Evolutionary conservation across 1,140 invertebrate genomes (phyloP).

Genomic region (Carposina sasakii): DNA sequence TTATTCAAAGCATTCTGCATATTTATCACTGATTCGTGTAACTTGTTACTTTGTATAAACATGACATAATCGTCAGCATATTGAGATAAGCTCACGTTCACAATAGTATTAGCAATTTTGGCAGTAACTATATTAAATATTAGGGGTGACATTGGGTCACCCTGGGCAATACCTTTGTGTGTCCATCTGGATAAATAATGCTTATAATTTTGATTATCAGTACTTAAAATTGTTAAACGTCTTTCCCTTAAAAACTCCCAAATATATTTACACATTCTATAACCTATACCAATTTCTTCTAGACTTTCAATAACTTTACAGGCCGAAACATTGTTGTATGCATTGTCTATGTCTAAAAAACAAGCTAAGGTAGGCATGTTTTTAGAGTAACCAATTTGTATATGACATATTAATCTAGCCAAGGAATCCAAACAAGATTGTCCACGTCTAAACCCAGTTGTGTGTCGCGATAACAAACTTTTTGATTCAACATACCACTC

Average conservation of each 20-base stretch:
- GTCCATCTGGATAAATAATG: no score
- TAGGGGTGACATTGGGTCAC: no score
- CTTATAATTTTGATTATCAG: no score
- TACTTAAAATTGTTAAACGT: slow-evolving; percentile 23
- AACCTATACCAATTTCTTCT: slow-evolving; percentile 17
- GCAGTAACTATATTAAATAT: no score
- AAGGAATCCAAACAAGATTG: slow-evolving; percentile 24
- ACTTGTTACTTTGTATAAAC: no score
- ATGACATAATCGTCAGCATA: no score
- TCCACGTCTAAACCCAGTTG: slow-evolving; percentile 27
- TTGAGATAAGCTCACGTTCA: no score
- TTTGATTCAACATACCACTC: slow-evolving; percentile 31
- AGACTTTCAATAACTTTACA: slow-evolving; percentile 16
- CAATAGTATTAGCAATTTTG: no score
- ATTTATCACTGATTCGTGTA: no score
- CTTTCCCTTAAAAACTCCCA: slow-evolving; percentile 26
- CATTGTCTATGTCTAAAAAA: slow-evolving; percentile 31
- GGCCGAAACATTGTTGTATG: slow-evolving; percentile 27
- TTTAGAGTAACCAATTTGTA: slow-evolving; percentile 28
- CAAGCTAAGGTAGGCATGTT: slow-evolving; percentile 23
- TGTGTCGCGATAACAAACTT: slow-evolving; percentile 18
- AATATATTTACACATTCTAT: slow-evolving; percentile 19
- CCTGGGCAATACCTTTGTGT: no score
- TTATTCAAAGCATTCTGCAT: no score
- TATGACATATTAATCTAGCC: slow-evolving; percentile 15